These are phyloP conservation scores for Apis cerana DNA, from an alignment of 1,140 invertebrate genomes.

Conservation along the genomic window DNA sequence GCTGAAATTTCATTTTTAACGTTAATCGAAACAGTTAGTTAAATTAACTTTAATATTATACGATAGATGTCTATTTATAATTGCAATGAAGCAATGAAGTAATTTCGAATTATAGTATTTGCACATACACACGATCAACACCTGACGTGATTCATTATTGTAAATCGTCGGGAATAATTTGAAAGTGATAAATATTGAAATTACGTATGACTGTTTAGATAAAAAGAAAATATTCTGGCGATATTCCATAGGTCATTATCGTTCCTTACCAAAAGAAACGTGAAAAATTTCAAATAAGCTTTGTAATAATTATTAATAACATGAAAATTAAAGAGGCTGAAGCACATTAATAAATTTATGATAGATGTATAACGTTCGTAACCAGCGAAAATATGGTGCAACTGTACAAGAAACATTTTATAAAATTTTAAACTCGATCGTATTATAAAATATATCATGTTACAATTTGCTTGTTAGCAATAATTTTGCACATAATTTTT, in stretches of 20 bases:
- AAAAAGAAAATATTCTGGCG: background rate
- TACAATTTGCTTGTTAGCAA: constrained; percentile 16
- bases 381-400: constrained; percentile 5
- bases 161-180: background rate
- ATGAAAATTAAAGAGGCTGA: constrained; percentile 25
- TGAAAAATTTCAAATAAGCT: background rate
- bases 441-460: constrained; percentile 17
- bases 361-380: constrained; percentile 10
- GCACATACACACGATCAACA: background rate
- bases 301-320: constrained; percentile 20
- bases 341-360: constrained; percentile 6
- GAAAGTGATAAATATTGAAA: constrained; percentile 10
- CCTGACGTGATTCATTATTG: background rate
- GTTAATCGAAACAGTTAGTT: background rate
- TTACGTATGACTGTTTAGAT: constrained; percentile 16
- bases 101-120: background rate
- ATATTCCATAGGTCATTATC: background rate
- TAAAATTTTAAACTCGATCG: constrained; percentile 32
- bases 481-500: constrained; percentile 20
- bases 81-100: background rate
- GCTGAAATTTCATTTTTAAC: constrained; percentile 3
- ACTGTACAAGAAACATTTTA: constrained; percentile 36
- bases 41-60: background rate
- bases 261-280: background rate
- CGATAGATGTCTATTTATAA: constrained; percentile 10